Evolutionary conservation across 2,113 vertebrate species (phyloP), one percentile per base, ranked within the genome.

Genomic region (Menura novaehollandiae): DNA sequence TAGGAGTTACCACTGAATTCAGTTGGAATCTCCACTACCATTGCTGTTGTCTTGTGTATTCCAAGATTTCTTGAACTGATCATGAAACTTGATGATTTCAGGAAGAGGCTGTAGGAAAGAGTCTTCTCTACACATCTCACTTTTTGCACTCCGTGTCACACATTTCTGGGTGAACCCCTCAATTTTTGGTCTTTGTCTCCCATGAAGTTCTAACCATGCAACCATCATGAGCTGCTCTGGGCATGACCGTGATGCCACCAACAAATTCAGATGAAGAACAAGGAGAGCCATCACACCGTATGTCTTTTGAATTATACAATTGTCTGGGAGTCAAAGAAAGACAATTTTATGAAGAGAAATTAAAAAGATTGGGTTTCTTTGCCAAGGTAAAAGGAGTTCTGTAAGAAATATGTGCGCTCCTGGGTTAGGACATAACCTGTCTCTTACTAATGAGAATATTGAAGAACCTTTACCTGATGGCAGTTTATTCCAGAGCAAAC

Each of bases 161-260:
- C 8, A 11, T 56, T 72, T 73, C 55, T 63, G 53, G 47, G 47
- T 56, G 43, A 75, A 59, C 6, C 10, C 30, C 27, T 68, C 30
- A 4, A 3, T 44, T 76, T 72, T 22, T 44, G 33, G 15, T 43
- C 52, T 74, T 78, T 56, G 22, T 27, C 13, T 33, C 59, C 39
- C 56, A 41, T 28, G 11, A 47, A 63, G 43, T 51, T 77, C 60
- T 77, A 49, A 51, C 52, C 12, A 17, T n/a, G 52, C 37, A 74
- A 13, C 43, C 51, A 66, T 10, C 19, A 26, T 15, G 43, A 52
- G 35, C 52, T 88, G 67, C 67, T 93, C 15, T 49, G 58, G 47
- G 24, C 2, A 7, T 5, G 9, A n/a, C 53, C 0, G 0, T 23
- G 68, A 30, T 77, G 46, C 37, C 59, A 43, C 43, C 43, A n/a